Evolutionary conservation across 2,888 invertebrate genomes (phyloP), one percentile per base, ranked within the genome.

Genomic region (Himalopsyche kuldschensis): DNA sequence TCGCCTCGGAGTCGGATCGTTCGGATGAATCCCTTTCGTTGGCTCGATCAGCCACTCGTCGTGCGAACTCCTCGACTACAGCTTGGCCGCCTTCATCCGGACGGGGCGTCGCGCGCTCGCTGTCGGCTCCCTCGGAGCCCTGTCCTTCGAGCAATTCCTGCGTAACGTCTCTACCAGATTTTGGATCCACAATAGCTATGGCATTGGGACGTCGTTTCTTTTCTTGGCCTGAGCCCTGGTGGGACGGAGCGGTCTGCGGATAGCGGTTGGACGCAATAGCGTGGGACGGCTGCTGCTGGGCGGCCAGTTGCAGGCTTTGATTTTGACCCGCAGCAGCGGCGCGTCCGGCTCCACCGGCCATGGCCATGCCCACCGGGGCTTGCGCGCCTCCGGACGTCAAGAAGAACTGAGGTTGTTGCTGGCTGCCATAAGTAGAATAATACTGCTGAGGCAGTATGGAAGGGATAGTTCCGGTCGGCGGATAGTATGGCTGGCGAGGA

Each of bases 61-160:
- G 89, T 82, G 89, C 89, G 86, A 90, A 90, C 82, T 89, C 89
- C 48, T 90, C 90, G 79, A 88, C 88, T 82, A 88, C 87, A 84
- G 88, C 88, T 55, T 87, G 87, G 82, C 87, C 87, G 81, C 87
- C 87, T 30, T 87, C 88, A 87, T 87, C 88, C 82, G 87, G 87
- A 85, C 78, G 80, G 20, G 85, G 55, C 4, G 48, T n/a, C n/a
- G 24, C 69, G 5, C 82, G 78, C 10, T 80, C 82, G 24, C 77
- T 69, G 11, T 41, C 41, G n/a, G 46, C 41, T 10, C 55, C 55
- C 30, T 80, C 48, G 2, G 75, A 24, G 24, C 69, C 17, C 30
- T 76, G 77, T 17, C 69, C 84, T 78, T 89, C 88, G 80, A 83
- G 86, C 11, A 85, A 63, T 27, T 84, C 86, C 17, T 84, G 76